A percentile compares a stretch with the other conserved stretches of the same genome.
Conservation (phyloP, 2,797 vertebrate species). For the Lacerta viridis region DNA sequence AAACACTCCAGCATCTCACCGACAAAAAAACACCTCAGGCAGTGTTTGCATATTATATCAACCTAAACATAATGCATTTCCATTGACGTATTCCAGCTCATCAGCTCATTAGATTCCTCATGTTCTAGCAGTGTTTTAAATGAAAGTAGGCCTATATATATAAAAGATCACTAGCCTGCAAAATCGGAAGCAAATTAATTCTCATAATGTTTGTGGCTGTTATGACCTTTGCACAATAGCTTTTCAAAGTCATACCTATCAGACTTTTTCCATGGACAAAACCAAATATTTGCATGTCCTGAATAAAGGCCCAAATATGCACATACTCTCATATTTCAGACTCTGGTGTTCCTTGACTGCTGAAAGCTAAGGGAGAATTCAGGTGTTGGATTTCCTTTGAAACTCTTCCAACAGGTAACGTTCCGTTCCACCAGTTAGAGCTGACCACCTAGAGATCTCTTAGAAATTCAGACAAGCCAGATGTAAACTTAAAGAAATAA, state of each 20-base stretch:
- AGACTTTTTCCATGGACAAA: not conserved
- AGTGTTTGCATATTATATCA: not conserved
- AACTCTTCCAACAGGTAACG: not conserved
- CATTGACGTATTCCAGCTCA: not conserved
- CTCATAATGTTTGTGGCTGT: not conserved
- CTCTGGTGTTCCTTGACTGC: not conserved
- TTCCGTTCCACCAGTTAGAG: not conserved
- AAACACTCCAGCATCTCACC: not conserved
- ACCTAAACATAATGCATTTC: not conserved
- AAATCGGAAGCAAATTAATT: not conserved
- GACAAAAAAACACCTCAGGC: not conserved
- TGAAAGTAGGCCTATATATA: not conserved
- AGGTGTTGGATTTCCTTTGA: not conserved
- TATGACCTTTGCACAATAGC: not conserved
- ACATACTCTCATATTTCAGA: too few species aligned
- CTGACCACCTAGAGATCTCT: not conserved
- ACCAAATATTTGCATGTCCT: constrained; percentile 17
- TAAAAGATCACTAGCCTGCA: not conserved
- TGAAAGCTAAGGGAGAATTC: not conserved
- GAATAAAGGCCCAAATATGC: not conserved
- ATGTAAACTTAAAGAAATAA: not conserved
- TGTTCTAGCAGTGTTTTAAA: not conserved
- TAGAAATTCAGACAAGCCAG: not conserved
- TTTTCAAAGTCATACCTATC: constrained; percentile 21
- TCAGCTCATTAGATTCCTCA: not conserved